Conservation (phyloP, 2,888 invertebrate genomes). For the Nowickia ferox region DNA sequence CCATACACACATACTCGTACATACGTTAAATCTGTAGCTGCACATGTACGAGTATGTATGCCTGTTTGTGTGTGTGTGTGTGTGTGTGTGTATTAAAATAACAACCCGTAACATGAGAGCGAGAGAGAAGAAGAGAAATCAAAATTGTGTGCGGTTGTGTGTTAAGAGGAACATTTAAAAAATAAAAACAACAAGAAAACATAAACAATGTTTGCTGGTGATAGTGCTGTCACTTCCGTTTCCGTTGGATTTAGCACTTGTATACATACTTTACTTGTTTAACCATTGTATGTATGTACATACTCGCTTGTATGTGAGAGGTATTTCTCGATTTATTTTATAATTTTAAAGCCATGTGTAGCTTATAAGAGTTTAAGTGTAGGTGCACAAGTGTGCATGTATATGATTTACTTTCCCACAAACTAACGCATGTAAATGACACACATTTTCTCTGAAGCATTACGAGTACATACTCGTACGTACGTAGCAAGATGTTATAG, state of each 20-base stretch:
- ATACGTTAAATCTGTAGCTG: background rate
- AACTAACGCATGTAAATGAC: conserved; percentile 52
- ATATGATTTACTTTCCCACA: background rate
- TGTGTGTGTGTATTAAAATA: background rate
- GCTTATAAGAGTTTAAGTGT: background rate
- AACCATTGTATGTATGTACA: background rate
- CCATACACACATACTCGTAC: background rate
- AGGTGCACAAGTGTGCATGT: background rate
- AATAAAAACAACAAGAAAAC: background rate
- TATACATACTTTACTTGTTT: background rate
- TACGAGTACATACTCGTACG: too few relatives aligned
- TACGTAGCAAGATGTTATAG: background rate
- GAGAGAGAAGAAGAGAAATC: background rate
- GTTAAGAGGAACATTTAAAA: conserved; percentile 10
- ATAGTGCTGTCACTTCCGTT: conserved; percentile 71
- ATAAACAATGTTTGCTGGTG: conserved; percentile 66
- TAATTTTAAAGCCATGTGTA: background rate
- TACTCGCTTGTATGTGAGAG: conserved; percentile 8
- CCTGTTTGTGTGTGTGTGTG: background rate
- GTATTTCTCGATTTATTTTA: conserved; percentile 2
- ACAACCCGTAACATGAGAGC: background rate
- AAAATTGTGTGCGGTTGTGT: background rate
- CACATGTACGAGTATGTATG: background rate
- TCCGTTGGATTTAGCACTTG: conserved; percentile 63
- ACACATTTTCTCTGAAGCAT: conserved; percentile 52